Percentiles rank a stretch among this genome's conserved stretches.
Conservation (phyloP, 2,797 vertebrate species). For the Pseudomugil tenellus region DNA sequence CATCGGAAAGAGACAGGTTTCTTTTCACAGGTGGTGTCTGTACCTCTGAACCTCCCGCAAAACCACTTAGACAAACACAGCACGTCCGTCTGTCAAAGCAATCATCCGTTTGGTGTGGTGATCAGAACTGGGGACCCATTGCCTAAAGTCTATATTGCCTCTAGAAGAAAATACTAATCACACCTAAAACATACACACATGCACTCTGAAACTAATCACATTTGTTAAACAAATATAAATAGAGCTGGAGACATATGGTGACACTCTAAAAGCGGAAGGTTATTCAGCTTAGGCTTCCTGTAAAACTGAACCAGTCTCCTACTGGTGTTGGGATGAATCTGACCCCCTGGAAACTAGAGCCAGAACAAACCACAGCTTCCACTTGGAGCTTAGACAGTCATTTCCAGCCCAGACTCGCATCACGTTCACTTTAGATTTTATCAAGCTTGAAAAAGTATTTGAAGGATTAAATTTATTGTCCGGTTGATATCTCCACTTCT, state of each 20-base stretch:
- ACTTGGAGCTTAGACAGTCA: conserved; percentile 43
- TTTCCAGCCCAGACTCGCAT: conserved; percentile 49
- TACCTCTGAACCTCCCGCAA: conserved; percentile 53
- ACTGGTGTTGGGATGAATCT: conserved; percentile 63
- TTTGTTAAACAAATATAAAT: conserved; percentile 61
- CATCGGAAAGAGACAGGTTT: conserved; percentile 41
- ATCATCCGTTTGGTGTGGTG: conserved; percentile 59
- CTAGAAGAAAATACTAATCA: conserved; percentile 66
- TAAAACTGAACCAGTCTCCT: conserved; percentile 49
- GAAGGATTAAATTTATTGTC: conserved; percentile 47
- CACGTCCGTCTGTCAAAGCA: conserved; percentile 69
- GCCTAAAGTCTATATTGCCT: conserved; percentile 38
- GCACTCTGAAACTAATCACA: conserved; percentile 50
- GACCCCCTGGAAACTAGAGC: conserved; percentile 60
- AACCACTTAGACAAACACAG: conserved; percentile 66
- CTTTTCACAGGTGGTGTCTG: conserved; percentile 71
- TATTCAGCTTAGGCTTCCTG: conserved; percentile 68
- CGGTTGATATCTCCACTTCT: conserved; percentile 22
- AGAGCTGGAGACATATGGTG: conserved; percentile 52
- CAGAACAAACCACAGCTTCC: conserved; percentile 72
- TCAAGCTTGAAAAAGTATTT: conserved; percentile 60
- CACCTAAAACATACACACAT: conserved; percentile 48
- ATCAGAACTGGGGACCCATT: conserved; percentile 32
- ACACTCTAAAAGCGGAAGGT: conserved; percentile 61
- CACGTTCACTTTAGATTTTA: conserved; percentile 53